A percentile compares a stretch with the other conserved stretches of the same genome.
phyloP scores from a whole-genome alignment of 1,140 invertebrate species.

The Bombus sibiricus region DNA sequence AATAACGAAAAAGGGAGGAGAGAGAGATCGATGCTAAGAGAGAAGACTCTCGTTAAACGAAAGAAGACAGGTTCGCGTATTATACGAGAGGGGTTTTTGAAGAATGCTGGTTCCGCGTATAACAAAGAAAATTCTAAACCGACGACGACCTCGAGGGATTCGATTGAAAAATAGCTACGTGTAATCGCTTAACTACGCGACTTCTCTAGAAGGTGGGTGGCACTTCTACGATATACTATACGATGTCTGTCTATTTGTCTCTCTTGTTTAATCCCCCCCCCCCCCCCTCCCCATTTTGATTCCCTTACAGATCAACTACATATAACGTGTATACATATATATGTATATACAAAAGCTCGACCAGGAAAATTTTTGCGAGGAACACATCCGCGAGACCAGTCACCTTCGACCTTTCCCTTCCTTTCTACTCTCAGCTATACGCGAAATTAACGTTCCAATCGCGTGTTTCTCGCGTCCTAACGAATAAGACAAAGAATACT shows the following conservation, averaged over 20 bases:
- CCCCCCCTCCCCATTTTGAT: not conserved
- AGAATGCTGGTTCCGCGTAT: not conserved
- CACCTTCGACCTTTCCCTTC: not conserved
- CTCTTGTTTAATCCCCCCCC: too few species aligned
- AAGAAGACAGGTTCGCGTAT: not conserved
- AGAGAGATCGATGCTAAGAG: not conserved
- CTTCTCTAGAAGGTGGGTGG: not conserved
- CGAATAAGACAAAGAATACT: not conserved
- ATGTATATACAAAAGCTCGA: constrained; percentile 7
- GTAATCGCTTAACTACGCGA: not conserved
- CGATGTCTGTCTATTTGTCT: not conserved
- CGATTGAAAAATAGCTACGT: constrained; percentile 9
- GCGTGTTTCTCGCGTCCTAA: not conserved
- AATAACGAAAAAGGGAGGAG: not conserved
- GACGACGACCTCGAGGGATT: not conserved
- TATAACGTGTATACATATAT: not conserved
- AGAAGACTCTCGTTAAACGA: not conserved
- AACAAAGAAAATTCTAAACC: not conserved
- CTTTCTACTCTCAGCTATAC: not conserved
- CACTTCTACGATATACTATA: not conserved
- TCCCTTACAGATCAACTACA: not conserved
- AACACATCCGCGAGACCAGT: not conserved
- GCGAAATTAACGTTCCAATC: not conserved
- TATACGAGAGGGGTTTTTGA: not conserved
- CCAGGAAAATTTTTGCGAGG: not conserved